Percentiles rank a stretch among this genome's conserved stretches.
phyloP scores from a whole-genome alignment of 2,797 vertebrate genomes.

The Coilia nasus region DNA sequence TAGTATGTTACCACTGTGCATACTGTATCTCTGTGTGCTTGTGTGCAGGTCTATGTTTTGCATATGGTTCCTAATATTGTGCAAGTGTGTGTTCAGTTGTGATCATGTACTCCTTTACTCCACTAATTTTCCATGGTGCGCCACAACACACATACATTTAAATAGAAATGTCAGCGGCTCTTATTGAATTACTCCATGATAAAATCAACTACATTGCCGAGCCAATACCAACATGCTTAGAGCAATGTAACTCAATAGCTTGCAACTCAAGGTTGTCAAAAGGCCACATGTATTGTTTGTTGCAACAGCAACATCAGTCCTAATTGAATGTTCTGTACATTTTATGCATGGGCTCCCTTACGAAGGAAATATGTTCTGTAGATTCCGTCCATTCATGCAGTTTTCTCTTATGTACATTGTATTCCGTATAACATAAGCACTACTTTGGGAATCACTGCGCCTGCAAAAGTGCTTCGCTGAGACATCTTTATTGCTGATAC shows the following conservation, averaged over 20 bases:
- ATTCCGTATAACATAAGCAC: neutral
- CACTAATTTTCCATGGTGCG: conserved; percentile 64
- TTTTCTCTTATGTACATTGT: neutral
- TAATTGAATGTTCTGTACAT: conserved; percentile 66
- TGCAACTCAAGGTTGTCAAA: conserved; percentile 63
- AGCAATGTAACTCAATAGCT: conserved; percentile 68
- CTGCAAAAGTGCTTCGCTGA: neutral
- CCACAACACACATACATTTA: conserved; percentile 62
- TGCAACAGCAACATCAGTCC: conserved; percentile 52
- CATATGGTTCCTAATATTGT: neutral
- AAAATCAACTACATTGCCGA: conserved; percentile 75
- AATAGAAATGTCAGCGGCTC: conserved; percentile 67
- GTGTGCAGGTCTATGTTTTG: neutral
- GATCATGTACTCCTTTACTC: conserved; percentile 10
- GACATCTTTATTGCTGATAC: conserved; percentile 5
- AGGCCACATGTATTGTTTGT: conserved; percentile 67
- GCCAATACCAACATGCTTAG: conserved; percentile 77
- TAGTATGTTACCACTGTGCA: neutral
- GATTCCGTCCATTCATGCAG: neutral
- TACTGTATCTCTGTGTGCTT: too few species aligned
- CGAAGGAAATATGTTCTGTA: conserved; percentile 38
- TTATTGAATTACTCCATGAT: conserved; percentile 84
- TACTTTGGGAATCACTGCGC: neutral
- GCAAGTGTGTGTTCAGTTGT: neutral
- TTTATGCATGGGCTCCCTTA: conserved; percentile 62